Conservation (phyloP, 2,888 invertebrate genomes). For the Carpatolechia fugitivella region DNA sequence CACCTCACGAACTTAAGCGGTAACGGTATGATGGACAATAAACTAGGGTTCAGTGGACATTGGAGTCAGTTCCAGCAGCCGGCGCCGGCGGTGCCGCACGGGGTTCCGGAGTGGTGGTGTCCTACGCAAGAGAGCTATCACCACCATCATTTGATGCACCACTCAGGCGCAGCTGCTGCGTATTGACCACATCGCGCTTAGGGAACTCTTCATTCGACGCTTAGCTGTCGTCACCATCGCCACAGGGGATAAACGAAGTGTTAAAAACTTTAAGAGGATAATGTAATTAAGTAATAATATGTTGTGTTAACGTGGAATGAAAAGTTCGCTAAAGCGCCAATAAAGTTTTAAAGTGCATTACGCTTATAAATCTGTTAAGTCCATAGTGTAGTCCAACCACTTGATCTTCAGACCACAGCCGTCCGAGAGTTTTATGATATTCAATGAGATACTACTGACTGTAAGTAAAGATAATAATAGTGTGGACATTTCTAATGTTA, state of each 20-base stretch:
- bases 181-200: constrained; percentile 84
- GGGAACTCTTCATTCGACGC: constrained; percentile 74
- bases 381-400: constrained; percentile 52
- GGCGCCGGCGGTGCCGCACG: constrained; percentile 81
- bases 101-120: constrained; percentile 76
- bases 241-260: not conserved
- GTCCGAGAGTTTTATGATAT: constrained; percentile 53
- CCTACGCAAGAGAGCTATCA: constrained; percentile 73
- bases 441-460: constrained; percentile 37
- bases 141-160: constrained; percentile 82
- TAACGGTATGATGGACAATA: constrained; percentile 81
- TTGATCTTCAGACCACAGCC: constrained; percentile 49
- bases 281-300: not conserved
- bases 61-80: constrained; percentile 84
- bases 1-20: constrained; percentile 73
- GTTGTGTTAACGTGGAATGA: constrained; percentile 58
- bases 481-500: constrained; percentile 36
- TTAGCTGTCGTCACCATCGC: constrained; percentile 11
- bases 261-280: not conserved
- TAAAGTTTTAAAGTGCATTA: constrained; percentile 53
- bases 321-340: constrained; percentile 71
- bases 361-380: constrained; percentile 60
- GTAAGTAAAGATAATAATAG: constrained; percentile 42
- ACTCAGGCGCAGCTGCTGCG: constrained; percentile 85
- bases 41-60: constrained; percentile 84